These are phyloP conservation scores for Orchestes rusci DNA, from an alignment of 2,888 invertebrate genomes.

Conservation along the genomic window DNA sequence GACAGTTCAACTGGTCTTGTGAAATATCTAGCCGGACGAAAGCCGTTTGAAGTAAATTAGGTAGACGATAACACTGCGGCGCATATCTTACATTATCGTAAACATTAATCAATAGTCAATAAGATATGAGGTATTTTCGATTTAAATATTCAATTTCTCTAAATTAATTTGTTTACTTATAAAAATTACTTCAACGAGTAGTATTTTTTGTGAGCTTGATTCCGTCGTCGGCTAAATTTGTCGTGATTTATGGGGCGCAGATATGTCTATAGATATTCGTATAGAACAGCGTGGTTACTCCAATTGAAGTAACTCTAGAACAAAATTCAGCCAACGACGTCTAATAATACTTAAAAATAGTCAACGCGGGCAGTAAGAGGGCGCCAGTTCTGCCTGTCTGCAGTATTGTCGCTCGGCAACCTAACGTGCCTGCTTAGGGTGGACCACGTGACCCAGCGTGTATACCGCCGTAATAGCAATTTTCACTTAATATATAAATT, in stretches of 20 bases:
- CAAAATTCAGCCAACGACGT: conserved; percentile 12
- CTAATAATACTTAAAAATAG: conserved; percentile 27
- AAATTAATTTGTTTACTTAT: conserved; percentile 17
- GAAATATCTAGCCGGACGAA: no score
- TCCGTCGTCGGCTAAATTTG: conserved; percentile 9
- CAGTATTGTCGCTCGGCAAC: conserved; percentile 12
- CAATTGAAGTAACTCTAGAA: no score
- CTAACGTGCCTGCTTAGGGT: no score
- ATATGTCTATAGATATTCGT: no score
- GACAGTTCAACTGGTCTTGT: no score
- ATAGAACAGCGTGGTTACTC: no score
- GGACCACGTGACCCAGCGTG: conserved; percentile 21
- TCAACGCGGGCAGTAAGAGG: conserved; percentile 23
- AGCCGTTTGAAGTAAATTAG: no score
- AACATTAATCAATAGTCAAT: conserved; percentile 22
- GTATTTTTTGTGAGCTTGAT: conserved; percentile 17
- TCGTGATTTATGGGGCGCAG: no score
- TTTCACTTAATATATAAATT: conserved; percentile 16
- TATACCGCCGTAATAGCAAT: conserved; percentile 1
- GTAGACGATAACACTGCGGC: no score
- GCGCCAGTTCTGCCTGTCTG: conserved; percentile 5
- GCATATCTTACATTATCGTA: conserved; percentile 21
- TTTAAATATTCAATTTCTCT: conserved; percentile 16
- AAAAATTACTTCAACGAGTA: conserved; percentile 23
- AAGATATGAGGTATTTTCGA: conserved; percentile 25